Evolutionary conservation across 2,113 vertebrate genomes (phyloP).

Genomic region (Melierax canorus): DNA sequence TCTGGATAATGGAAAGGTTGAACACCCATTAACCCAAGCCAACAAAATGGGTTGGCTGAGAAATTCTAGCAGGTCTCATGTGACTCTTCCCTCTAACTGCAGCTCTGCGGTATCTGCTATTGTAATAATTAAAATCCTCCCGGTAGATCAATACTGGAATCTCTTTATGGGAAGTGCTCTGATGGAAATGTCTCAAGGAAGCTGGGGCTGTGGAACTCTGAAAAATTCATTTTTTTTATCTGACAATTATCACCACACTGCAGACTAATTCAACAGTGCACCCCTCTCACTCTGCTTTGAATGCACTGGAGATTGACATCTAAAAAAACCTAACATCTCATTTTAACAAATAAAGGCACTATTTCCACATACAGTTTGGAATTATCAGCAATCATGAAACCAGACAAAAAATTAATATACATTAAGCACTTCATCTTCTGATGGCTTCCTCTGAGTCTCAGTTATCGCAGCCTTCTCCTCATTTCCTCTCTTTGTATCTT

Average conservation of each 20-base stretch:
- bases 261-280: constrained; percentile 85
- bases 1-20: constrained; percentile 99
- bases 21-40: constrained; percentile 99
- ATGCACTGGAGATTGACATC: constrained; percentile 86
- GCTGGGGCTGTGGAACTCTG: constrained; percentile 82
- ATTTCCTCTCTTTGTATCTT: constrained; percentile 88
- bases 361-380: constrained; percentile 83
- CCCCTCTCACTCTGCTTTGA: constrained; percentile 83
- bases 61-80: constrained; percentile 87
- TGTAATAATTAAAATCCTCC: constrained; percentile 94
- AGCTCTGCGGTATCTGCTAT: constrained; percentile 86
- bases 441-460: constrained; percentile 87
- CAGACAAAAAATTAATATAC: constrained; percentile 87
- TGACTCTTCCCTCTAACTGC: constrained; percentile 83
- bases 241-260: constrained; percentile 87
- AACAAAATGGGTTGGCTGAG: constrained; percentile 92
- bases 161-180: constrained; percentile 86
- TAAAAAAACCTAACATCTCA: constrained; percentile 86
- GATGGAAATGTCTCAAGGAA: constrained; percentile 88
- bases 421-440: constrained; percentile 96
- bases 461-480: constrained; percentile 84
- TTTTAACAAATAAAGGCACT: constrained; percentile 85
- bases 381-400: constrained; percentile 88
- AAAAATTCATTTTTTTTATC: constrained; percentile 89
- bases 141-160: constrained; percentile 91